phyloP scores from a whole-genome alignment of 1,140 invertebrate species.

The Habropoda laboriosa region DNA sequence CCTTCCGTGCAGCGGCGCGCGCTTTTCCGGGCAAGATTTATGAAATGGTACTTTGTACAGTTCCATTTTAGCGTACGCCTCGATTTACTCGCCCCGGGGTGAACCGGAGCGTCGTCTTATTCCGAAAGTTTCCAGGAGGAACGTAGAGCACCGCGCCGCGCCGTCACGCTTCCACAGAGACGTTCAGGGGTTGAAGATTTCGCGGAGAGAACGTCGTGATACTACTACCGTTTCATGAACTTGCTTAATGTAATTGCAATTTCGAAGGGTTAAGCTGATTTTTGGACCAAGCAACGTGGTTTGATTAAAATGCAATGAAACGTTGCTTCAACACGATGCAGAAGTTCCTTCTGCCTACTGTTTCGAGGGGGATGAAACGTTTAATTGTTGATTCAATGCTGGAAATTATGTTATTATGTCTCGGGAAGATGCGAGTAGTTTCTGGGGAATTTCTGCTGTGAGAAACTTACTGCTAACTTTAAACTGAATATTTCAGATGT shows the following conservation, averaged over 20 bases:
- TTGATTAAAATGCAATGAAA: too few relatives aligned
- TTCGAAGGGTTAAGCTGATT: background rate
- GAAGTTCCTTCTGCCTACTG: too few relatives aligned
- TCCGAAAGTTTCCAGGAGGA: constrained; percentile 69
- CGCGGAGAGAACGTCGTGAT: background rate
- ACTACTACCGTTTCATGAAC: background rate
- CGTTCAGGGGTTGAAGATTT: constrained; percentile 4
- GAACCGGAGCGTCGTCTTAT: constrained; percentile 67
- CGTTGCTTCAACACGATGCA: too few relatives aligned
- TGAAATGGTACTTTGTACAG: constrained; percentile 78
- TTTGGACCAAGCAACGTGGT: too few relatives aligned
- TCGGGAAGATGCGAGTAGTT: too few relatives aligned
- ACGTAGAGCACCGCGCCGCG: constrained; percentile 22
- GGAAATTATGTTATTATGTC: too few relatives aligned
- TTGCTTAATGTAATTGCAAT: background rate
- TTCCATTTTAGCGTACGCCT: constrained; percentile 76
- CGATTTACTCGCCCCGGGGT: constrained; percentile 64
- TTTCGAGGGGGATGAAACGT: too few relatives aligned
- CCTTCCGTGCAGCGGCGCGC: constrained; percentile 46
- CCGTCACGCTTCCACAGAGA: constrained; percentile 6
- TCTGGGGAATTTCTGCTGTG: too few relatives aligned
- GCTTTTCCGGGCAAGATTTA: constrained; percentile 76
- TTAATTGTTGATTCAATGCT: too few relatives aligned
- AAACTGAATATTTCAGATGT: too few relatives aligned
- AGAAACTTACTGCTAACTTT: too few relatives aligned